A percentile compares a stretch with the other conserved stretches of the same genome.
Evolutionary conservation across 2,888 invertebrate genomes (phyloP).

Genomic region (Xylophagus ater): DNA sequence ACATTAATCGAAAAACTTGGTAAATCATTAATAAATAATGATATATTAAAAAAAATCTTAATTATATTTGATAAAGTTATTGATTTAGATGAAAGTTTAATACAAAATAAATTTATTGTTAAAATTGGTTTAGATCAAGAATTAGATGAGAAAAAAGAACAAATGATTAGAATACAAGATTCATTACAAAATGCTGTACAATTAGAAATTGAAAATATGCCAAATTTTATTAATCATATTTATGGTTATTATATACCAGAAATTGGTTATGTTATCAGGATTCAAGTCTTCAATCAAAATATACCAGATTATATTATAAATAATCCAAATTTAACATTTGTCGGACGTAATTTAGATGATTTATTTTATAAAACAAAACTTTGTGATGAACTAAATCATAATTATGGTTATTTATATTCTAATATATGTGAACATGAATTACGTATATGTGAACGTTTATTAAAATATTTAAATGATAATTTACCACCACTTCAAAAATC

Average conservation of each 20-base stretch:
- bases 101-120: slow-evolving; percentile 16
- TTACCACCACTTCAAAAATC: slow-evolving; percentile 47
- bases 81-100: slow-evolving; percentile 15
- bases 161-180: slow-evolving; percentile 10
- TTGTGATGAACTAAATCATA: slow-evolving; percentile 55
- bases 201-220: slow-evolving; percentile 7
- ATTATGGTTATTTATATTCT: slow-evolving; percentile 66
- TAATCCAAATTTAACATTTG: slow-evolving; percentile 13
- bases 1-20: slow-evolving; percentile 13
- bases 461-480: slow-evolving; percentile 50
- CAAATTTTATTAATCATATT: slow-evolving; percentile 7
- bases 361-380: slow-evolving; percentile 37
- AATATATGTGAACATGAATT: slow-evolving; percentile 73
- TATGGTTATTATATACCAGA: slow-evolving; percentile 18
- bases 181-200: slow-evolving; percentile 6
- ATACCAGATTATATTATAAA: not conserved
- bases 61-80: slow-evolving; percentile 16
- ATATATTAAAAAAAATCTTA: slow-evolving; percentile 12
- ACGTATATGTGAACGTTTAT: slow-evolving; percentile 58
- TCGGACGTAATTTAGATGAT: slow-evolving; percentile 28
- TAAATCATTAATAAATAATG: slow-evolving; percentile 2
- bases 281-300: slow-evolving; percentile 1
- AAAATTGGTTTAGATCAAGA: slow-evolving; percentile 15
- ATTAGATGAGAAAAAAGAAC: slow-evolving; percentile 16
- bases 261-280: slow-evolving; percentile 19